Percentiles rank a stretch among this genome's conserved stretches.
These are phyloP conservation scores for Cyclophora punctaria DNA, from an alignment of 2,888 invertebrate genomes.

Conservation along the genomic window DNA sequence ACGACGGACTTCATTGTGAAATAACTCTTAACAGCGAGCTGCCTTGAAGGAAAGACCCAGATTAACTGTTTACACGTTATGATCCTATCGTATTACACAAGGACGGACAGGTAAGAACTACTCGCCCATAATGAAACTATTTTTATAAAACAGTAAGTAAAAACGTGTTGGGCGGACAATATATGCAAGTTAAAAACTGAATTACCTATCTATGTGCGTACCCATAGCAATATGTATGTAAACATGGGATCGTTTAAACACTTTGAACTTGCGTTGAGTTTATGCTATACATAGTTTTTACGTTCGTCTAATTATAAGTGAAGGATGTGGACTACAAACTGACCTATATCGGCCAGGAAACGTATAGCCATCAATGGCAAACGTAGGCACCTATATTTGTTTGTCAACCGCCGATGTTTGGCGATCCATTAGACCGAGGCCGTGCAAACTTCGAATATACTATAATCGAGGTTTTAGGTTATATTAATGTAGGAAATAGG, in stretches of 20 bases:
- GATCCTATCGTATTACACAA: slow-evolving; percentile 11
- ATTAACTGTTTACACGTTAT: slow-evolving; percentile 6
- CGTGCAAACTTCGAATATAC: slow-evolving; percentile 21
- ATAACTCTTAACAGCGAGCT: background rate
- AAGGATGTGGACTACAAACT: slow-evolving; percentile 25
- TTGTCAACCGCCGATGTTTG: slow-evolving; percentile 51
- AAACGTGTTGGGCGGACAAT: too few species aligned
- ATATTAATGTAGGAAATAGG: too few species aligned
- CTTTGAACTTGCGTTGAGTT: slow-evolving; percentile 10
- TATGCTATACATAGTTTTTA: slow-evolving; percentile 14
- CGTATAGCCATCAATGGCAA: slow-evolving; percentile 19
- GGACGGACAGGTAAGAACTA: slow-evolving; percentile 5
- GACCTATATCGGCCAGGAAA: slow-evolving; percentile 24
- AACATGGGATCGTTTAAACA: slow-evolving; percentile 1
- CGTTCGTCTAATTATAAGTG: slow-evolving; percentile 19
- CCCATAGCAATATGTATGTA: background rate
- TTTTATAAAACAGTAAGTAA: too few species aligned
- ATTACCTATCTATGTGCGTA: too few species aligned
- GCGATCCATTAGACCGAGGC: slow-evolving; percentile 57
- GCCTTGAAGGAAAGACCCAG: slow-evolving; percentile 1
- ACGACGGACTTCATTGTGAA: too few species aligned
- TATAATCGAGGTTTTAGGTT: background rate
- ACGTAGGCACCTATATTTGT: slow-evolving; percentile 17
- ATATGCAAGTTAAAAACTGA: background rate
- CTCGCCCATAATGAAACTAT: background rate